Evolutionary conservation across 1,140 invertebrate genomes (phyloP), one percentile per base, ranked within the genome.

Genomic region (Pogonognathellus flavescens): DNA sequence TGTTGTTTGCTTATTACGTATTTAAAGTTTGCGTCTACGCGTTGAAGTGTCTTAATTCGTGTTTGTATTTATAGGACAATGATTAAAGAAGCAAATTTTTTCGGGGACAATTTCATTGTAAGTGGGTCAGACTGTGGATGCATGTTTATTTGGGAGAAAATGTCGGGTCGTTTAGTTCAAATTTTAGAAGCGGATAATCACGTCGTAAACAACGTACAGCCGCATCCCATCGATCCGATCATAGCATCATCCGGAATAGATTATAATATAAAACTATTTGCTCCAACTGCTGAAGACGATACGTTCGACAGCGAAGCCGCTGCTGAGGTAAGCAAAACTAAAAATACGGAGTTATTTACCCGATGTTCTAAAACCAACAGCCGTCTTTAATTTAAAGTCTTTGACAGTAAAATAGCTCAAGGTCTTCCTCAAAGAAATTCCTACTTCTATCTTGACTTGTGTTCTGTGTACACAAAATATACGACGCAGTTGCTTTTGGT

Each of bases 31-130:
- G n/a, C n/a, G n/a, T n/a, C n/a, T n/a, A n/a, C n/a, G n/a, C n/a
- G n/a, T n/a, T n/a, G n/a, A n/a, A n/a, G n/a, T n/a, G n/a, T n/a
- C n/a, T n/a, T n/a, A n/a, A n/a, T n/a, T n/a, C n/a, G n/a, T n/a
- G 91, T 90, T 90, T 91, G 91, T 90, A 92, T 91, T 92, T 90
- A 52, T 89, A 95, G 94, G 90, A 96, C 95, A 31, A 95, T 95
- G 95, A 97, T 97, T 80, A 97, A 97, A 91, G 95, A 97, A 91
- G 95, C 95, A 0, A 95, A 94, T 85, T 97, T 97, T 90, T 97
- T 95, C 95, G 96, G 96, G 62, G 92, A 95, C 88, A 91, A 95
- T 88, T 95, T 93, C 90, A 93, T 97, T 2, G 94, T 96, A 92
- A 96, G 95, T 20, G 96, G 96, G 2, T 96, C 95, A 14, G 96